phyloP scores from a whole-genome alignment of 92 coral and sea anemone genomes.

The Palythoa grandis region DNA sequence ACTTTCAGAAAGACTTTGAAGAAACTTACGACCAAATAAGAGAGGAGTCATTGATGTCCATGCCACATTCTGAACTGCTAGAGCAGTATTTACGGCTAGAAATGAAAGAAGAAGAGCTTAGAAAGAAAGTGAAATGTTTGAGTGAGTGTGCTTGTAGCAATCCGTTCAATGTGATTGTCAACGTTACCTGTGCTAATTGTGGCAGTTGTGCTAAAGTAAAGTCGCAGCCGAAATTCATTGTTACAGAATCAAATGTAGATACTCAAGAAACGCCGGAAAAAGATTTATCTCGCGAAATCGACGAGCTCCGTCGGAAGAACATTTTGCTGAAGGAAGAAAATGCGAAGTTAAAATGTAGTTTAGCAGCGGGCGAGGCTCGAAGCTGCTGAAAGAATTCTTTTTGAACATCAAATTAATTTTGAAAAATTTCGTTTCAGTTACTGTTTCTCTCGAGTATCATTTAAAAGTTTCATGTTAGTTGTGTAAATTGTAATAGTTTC shows the following conservation, averaged over 20 bases:
- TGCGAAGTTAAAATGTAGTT: constrained; percentile 61
- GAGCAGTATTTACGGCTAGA: constrained; percentile 67
- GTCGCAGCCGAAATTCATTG: constrained; percentile 20
- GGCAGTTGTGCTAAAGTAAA: constrained; percentile 45
- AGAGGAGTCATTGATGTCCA: constrained; percentile 78
- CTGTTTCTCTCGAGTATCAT: not conserved
- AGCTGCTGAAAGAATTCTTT: constrained; percentile 28
- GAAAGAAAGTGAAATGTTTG: constrained; percentile 31
- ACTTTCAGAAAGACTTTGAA: constrained; percentile 84
- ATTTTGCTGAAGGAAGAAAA: constrained; percentile 78
- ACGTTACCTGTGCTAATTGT: constrained; percentile 40
- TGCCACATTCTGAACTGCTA: constrained; percentile 80
- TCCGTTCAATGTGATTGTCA: constrained; percentile 37
- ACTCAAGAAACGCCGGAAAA: constrained; percentile 9
- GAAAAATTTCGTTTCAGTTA: not conserved
- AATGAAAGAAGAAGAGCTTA: constrained; percentile 72
- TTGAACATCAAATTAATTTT: not conserved
- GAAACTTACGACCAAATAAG: constrained; percentile 80
- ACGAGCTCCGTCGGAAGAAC: constrained; percentile 76
- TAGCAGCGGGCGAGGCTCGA: constrained; percentile 27
- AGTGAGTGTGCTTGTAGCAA: constrained; percentile 26
- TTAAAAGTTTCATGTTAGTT: not conserved
- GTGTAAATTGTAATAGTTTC: not conserved
- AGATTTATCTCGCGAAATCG: constrained; percentile 62
- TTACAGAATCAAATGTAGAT: not conserved